Evolutionary conservation across 2,888 invertebrate species (phyloP), one percentile per base, ranked within the genome.

Genomic region (Apotomis capreana): DNA sequence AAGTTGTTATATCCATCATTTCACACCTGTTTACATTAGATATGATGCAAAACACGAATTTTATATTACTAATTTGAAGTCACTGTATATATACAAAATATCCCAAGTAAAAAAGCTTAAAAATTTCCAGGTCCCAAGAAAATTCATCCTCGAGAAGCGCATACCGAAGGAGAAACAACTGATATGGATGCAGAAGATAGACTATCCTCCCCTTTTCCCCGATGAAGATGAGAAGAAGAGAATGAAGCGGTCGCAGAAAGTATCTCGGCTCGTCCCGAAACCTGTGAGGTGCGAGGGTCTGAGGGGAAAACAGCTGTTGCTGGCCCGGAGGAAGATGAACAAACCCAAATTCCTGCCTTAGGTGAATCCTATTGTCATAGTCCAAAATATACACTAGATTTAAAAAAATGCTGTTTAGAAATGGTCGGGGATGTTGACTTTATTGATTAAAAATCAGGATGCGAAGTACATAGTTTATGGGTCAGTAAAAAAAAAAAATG

Each of bases 131-230:
- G 76, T 75, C 0, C 83, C 84, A 0, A 80, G 92, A 37, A 89
- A 80, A 74, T 92, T 90, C 76, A 79, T 79, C 0, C 5, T 91
- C 0, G 79, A 80, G 70, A 36, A 62, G 0, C 76, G 76, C 0
- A 83, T 89, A 46, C 76, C 84, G 0, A 82, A 83, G 0, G 76
- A 79, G 0, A 51, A 77, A 0, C 90, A 91, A 67, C 69, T 76
- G 5, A 91, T 92, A 3, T 92, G 91, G 92, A 83, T 88, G 81
- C 85, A 89, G 60, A 81, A 78, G 0, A 61, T 46, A 12, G 1
- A 8, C 4, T 46, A 68, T 49, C 44, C 61, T n/a, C 8, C 52
- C 57, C 37, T 55, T 62, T 12, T 63, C 65, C 40, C 70, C 49
- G 0, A 26, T 65, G 36, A 67, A 37, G 1, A 36, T 15, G 40